Evolutionary conservation across 2,113 vertebrate genomes (phyloP), one percentile per base, ranked within the genome.

Genomic region (Hirundichthys speculiger): DNA sequence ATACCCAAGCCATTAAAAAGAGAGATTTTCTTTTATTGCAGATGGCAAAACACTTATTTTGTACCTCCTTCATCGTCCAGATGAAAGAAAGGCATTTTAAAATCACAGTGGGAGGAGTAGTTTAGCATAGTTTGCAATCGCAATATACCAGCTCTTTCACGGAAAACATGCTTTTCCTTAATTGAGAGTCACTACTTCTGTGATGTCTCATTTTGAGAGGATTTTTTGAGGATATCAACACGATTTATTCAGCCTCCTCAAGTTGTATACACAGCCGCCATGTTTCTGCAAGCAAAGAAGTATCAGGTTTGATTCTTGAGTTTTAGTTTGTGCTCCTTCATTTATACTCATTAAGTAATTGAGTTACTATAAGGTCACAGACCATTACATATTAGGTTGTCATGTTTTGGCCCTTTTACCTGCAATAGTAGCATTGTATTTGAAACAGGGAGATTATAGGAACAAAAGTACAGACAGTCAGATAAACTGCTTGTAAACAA

Each of bases 21-120:
- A 77, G 69, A 75, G 82, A 88, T 73, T 86, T 87, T 88, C 49
- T 82, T 83, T 88, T 86, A 86, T 89, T 88, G 88, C 76, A 79
- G 74, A 76, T 77, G 76, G 77, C 80, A 78, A 84, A 80, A 84
- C 71, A 84, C 80, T 81, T 82, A 76, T 88, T 90, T 79, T 80
- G 77, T 66, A 64, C 73, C 67, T 60, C 61, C 75, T 78, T 78
- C 62, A 64, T 84, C 39, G 60, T 80, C 73, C 39, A 25, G 69
- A 82, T 89, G 82, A 89, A 79, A 86, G 61, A 70, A 67, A 74
- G 50, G 69, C 75, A 59, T 86, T 91, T 91, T 84, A 82, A 76
- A 88, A 83, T 84, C 85, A 72, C 86, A 84, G 80, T 62, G 82
- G 86, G 88, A 87, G 84, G 56, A 78, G 79, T 55, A 73, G 55